These are phyloP conservation scores for Hippocampus zosterae DNA, from an alignment of 2,113 vertebrate genomes.

Conservation along the genomic window DNA sequence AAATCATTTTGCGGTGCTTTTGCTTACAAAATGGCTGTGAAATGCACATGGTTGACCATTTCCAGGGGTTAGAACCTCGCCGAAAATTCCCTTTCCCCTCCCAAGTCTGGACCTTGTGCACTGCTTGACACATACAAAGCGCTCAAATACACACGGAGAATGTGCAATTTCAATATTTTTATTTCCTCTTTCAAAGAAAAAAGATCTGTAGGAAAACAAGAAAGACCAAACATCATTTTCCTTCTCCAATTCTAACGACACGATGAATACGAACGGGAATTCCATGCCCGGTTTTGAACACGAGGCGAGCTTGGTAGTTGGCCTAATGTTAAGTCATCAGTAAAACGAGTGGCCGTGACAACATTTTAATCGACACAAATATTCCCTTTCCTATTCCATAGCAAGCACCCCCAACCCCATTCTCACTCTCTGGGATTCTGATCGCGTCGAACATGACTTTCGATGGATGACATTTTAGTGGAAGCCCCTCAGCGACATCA, in stretches of 20 bases:
- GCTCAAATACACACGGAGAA: not conserved
- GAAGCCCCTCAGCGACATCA: constrained; percentile 57
- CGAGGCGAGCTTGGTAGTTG: constrained; percentile 63
- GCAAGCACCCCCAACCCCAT: not conserved
- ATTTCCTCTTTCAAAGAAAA: constrained; percentile 56
- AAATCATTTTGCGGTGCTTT: too few relatives aligned
- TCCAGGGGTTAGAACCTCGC: too few relatives aligned
- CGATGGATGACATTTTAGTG: constrained; percentile 54
- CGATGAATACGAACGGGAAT: constrained; percentile 47
- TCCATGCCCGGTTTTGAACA: constrained; percentile 38
- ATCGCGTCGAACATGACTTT: constrained; percentile 12
- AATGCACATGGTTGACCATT: too few relatives aligned
- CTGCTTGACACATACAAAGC: not conserved
- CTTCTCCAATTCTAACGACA: constrained; percentile 49
- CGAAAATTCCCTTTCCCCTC: not conserved
- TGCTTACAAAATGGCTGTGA: too few relatives aligned
- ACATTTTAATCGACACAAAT: constrained; percentile 43
- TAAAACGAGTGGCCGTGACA: constrained; percentile 59
- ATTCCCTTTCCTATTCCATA: constrained; percentile 48
- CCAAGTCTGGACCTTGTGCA: too few relatives aligned
- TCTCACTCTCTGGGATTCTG: constrained; percentile 3
- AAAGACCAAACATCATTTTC: constrained; percentile 61
- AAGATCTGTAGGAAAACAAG: constrained; percentile 69
- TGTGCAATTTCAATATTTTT: constrained; percentile 69
- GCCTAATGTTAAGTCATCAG: constrained; percentile 57